Conservation (phyloP, 2,797 vertebrate genomes). For the Buceros bicornis region DNA sequence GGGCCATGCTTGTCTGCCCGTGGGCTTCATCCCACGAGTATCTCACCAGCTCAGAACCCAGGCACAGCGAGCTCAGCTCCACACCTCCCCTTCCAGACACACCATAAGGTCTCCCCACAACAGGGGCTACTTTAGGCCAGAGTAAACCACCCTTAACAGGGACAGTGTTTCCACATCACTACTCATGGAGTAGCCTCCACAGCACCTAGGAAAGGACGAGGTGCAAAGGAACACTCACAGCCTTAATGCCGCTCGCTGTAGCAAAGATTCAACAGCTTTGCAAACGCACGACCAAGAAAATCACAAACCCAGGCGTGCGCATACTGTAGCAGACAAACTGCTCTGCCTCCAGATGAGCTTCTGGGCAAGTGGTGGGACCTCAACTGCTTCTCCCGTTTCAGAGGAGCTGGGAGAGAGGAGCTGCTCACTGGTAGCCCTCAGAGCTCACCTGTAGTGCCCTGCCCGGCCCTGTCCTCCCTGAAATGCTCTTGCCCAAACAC, state of each 20-base stretch:
- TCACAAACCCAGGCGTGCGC: neutral
- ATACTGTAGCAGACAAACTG: neutral
- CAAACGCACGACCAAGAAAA: accelerated
- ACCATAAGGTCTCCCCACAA: neutral
- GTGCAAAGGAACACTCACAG: accelerated
- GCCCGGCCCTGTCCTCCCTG: neutral
- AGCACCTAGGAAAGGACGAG: accelerated
- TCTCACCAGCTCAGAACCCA: neutral
- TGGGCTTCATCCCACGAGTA: neutral
- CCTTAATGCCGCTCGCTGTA: accelerated
- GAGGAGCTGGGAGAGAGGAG: neutral
- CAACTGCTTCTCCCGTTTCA: accelerated
- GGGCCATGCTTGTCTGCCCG: accelerated
- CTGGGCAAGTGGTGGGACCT: accelerated
- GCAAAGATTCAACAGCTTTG: neutral
- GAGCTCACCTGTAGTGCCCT: neutral
- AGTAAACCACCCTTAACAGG: neutral
- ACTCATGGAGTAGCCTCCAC: neutral
- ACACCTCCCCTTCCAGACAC: neutral
- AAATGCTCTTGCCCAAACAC: neutral
- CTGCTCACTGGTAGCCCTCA: neutral
- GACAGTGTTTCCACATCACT: accelerated
- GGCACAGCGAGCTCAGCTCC: neutral
- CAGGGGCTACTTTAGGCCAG: neutral
- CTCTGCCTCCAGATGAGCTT: neutral